These are phyloP conservation scores for Actinia equina DNA, from an alignment of 64 coral and sea anemone genomes.

Conservation along the genomic window DNA sequence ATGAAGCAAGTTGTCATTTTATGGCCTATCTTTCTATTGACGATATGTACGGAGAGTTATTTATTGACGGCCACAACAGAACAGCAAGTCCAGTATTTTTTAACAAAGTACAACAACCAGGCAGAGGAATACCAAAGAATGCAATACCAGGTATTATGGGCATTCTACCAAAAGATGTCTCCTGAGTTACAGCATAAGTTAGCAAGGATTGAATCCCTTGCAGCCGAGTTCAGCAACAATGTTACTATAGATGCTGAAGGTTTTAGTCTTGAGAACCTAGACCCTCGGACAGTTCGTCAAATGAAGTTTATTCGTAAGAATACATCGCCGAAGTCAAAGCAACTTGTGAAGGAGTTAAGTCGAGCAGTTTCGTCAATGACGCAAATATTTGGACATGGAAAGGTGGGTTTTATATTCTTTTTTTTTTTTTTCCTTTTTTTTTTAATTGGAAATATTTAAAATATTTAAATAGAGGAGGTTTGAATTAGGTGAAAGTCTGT, in stretches of 20 bases:
- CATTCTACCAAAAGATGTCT: not conserved
- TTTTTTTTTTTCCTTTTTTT: not conserved
- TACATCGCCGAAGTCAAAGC: not conserved
- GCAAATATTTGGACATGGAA: not conserved
- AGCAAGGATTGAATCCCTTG: not conserved
- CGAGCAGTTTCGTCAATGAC: not conserved
- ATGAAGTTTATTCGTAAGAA: not conserved
- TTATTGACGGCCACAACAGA: not conserved
- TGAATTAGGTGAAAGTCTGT: not conserved
- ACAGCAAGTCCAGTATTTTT: not conserved
- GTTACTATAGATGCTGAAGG: not conserved
- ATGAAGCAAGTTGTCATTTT: not conserved
- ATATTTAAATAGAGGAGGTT: too few relatives aligned
- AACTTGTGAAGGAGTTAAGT: not conserved
- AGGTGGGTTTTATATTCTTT: not conserved
- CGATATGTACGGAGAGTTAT: not conserved
- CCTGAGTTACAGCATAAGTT: not conserved
- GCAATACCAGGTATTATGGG: not conserved
- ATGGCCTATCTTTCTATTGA: not conserved
- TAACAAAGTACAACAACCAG: not conserved
- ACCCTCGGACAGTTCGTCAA: not conserved
- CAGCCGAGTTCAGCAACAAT: not conserved
- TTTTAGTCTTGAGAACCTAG: not conserved
- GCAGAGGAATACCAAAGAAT: constrained; percentile 5
- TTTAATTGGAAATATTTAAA: not conserved